Base-by-base conservation (phyloP, 2,797 vertebrate genomes). In the Pseudomugil tenellus region DNA sequence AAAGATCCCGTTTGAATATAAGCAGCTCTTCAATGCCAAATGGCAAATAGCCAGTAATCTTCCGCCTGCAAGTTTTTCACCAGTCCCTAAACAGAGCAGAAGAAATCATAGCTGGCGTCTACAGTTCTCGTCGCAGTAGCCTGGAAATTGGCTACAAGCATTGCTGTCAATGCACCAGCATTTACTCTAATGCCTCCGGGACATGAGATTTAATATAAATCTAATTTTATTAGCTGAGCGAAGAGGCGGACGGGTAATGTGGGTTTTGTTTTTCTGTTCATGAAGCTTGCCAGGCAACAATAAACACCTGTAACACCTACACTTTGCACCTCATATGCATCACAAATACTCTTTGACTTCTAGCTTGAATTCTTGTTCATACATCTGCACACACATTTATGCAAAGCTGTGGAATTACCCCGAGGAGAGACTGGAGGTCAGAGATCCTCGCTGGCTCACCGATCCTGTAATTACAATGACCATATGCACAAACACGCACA, bases 371-470 rank as follows among this genome's bases (percentile, higher is more conserved):
- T 54, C n/a, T 69, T 31, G 4, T 26, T 69, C 29, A 23, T 19
- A 14, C 60, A 58, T 56, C 59, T 49, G 58, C 19, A 26, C 19
- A 35, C 48, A 41, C n/a, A 41, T 52, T 32, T 17, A 23, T 21
- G 6, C 43, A 63, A 52, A 74, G 59, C 54, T 58, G 55, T 62
- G 48, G 25, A 84, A 87, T 88, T 84, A 76, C 66, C 55, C 67
- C 6, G 66, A 69, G 58, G 59, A 81, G 58, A 72, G 63, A 69
- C 53, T 54, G 56, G 57, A 77, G 79, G 70, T 83, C 74, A 54
- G 65, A 14, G 31, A 62, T 26, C 48, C 62, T 58, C 41, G 19
- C 61, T 10, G 2, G 65, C 55, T n/a, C 21, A 35, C 46, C 63
- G 67, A 76, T 76, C 53, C 76, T 63, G 65, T 74, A 39, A 80